These are phyloP conservation scores for Andrena bicolor DNA, from an alignment of 2,888 invertebrate genomes.

Conservation along the genomic window DNA sequence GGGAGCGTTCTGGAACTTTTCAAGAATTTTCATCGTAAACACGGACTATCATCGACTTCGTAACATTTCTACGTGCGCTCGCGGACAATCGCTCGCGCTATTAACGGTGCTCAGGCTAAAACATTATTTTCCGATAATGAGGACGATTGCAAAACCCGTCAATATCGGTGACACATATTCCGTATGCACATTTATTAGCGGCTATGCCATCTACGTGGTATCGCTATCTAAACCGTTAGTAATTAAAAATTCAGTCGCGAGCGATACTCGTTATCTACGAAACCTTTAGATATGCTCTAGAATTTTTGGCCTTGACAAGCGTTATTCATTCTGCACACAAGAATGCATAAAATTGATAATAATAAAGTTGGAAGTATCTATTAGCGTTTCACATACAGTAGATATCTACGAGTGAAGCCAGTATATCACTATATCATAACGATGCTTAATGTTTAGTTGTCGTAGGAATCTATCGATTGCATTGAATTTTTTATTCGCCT, in stretches of 20 bases:
- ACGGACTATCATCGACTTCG: neutral
- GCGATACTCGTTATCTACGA: constrained; percentile 72
- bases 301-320: constrained; percentile 49
- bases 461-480: constrained; percentile 27
- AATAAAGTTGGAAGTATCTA: neutral
- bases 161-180: constrained; percentile 32
- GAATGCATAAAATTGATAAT: constrained; percentile 1
- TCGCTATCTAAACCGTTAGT: constrained; percentile 56
- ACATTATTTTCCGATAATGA: constrained; percentile 31
- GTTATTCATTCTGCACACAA: constrained; percentile 15
- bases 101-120: neutral
- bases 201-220: constrained; percentile 28
- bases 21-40: constrained; percentile 5
- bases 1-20: neutral
- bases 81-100: constrained; percentile 13
- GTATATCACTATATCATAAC: neutral
- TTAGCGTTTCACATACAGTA: neutral
- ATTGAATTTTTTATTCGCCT: constrained; percentile 38
- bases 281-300: constrained; percentile 68
- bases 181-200: constrained; percentile 41
- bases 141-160: constrained; percentile 15
- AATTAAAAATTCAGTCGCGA: constrained; percentile 61
- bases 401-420: too few relatives aligned
- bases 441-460: constrained; percentile 19
- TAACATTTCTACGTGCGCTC: neutral